phyloP scores from a whole-genome alignment of 2,797 vertebrate species.

The Nothura maculosa region DNA sequence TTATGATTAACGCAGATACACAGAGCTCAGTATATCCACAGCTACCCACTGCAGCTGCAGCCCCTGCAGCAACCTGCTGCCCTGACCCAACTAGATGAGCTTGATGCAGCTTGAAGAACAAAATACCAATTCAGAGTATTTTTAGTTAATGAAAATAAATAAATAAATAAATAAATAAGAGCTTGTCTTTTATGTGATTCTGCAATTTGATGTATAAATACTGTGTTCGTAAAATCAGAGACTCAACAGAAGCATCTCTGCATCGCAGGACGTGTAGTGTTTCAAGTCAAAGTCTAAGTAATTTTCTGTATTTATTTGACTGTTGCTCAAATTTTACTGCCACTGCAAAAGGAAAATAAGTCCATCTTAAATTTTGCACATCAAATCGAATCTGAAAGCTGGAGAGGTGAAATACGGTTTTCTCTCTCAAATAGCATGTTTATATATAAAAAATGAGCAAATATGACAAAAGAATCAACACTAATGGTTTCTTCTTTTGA shows the following conservation, averaged over 20 bases:
- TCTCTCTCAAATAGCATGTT: background rate
- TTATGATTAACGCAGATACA: background rate
- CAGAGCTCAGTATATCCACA: background rate
- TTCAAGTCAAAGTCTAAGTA: background rate
- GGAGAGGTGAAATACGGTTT: background rate
- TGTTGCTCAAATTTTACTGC: background rate
- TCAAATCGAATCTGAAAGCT: background rate
- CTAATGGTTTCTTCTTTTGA: background rate
- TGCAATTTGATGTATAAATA: background rate
- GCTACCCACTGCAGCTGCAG: too few species aligned
- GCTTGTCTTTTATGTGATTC: background rate
- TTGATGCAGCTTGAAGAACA: background rate
- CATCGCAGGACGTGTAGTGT: background rate
- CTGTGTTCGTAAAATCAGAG: background rate
- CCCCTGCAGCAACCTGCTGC: rapidly evolving
- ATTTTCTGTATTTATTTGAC: background rate
- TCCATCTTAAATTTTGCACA: background rate
- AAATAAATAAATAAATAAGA: background rate
- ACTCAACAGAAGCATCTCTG: background rate
- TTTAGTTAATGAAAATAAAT: background rate
- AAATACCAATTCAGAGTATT: background rate
- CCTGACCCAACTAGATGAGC: background rate
- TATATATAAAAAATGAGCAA: background rate
- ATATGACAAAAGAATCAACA: conserved; percentile 8
- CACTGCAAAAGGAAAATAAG: background rate